Base-by-base conservation (phyloP, 1,140 invertebrate genomes). In the Drosophila murphyi region DNA sequence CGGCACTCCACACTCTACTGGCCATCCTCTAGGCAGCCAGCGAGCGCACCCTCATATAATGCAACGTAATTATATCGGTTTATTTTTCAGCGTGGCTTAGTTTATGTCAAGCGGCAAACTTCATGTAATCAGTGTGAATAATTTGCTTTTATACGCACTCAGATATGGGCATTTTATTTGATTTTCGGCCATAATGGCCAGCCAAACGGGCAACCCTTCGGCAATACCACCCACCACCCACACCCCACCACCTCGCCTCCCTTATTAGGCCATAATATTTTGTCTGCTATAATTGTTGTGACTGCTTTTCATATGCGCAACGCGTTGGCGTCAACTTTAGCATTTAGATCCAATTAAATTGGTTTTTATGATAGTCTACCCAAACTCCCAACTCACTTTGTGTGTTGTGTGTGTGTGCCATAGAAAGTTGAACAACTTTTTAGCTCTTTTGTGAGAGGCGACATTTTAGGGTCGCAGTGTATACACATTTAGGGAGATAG, bases 331-430 rank as follows among this genome's bases (percentile, higher is more conserved):
- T 61, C 71, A 73, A 71, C 83, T 87, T 64, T 71, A 43, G 60
- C 83, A 87, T 87, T 87, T 80, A 67, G 83, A 82, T 83, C 76
- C 85, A 87, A 87, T 87, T 87, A 87, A 88, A 87, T 88, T 83
- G 70, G 70, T 76, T 89, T 82, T 87, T 88, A 83, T 80, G 63
- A 65, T 56, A 41, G 31, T 60, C 72, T 3, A 10, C 34, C 3
- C 37, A 39, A 32, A 5, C 29, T 3, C 43, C 6, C 5, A 3
- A 2, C 4, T 3, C 48, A 56, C 55, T 59, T 4, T 45, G 1
- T 31, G 10, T 59, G 2, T 45, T 57, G 5, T 80, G 56, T 51
- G 35, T 54, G 63, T 39, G 56, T 51, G 34, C 37, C 43, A 48
- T 47, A 34, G 54, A 47, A 45, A 60, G 50, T 55, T 55, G 43